Conservation (phyloP, 2,113 vertebrate genomes). For the Bombycilla garrulus region DNA sequence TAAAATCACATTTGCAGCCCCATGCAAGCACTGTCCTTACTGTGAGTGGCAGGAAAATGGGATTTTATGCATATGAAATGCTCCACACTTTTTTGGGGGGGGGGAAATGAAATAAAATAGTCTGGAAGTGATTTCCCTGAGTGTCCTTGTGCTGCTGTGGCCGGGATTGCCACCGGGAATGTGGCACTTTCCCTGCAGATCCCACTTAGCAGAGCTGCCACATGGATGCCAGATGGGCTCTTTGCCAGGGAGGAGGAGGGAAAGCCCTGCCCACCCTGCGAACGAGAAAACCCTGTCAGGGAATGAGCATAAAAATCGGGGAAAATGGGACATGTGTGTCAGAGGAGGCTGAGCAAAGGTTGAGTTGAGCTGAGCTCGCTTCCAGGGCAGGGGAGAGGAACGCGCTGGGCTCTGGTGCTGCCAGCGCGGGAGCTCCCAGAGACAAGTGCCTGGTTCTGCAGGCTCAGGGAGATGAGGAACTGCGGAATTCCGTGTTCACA, state of each 20-base stretch:
- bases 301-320: background rate
- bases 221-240: conserved; percentile 54
- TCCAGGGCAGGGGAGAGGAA: background rate
- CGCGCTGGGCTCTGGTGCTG: background rate
- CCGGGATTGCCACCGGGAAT: background rate
- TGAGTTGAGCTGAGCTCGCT: background rate
- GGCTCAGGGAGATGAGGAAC: background rate
- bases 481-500: background rate
- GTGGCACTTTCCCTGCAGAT: conserved; percentile 28
- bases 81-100: background rate
- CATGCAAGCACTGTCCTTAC: background rate
- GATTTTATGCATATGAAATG: background rate
- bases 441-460: background rate
- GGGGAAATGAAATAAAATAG: fast-evolving
- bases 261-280: background rate
- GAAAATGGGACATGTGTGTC: background rate
- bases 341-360: background rate
- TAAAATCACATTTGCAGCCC: background rate
- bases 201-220: background rate
- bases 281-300: background rate
- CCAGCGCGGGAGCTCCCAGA: background rate
- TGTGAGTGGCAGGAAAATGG: background rate
- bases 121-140: conserved; percentile 35
- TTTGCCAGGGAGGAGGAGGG: conserved; percentile 22
- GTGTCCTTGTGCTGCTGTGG: background rate